phyloP scores from a whole-genome alignment of 2,888 invertebrate species.

The Molorchus minor region DNA sequence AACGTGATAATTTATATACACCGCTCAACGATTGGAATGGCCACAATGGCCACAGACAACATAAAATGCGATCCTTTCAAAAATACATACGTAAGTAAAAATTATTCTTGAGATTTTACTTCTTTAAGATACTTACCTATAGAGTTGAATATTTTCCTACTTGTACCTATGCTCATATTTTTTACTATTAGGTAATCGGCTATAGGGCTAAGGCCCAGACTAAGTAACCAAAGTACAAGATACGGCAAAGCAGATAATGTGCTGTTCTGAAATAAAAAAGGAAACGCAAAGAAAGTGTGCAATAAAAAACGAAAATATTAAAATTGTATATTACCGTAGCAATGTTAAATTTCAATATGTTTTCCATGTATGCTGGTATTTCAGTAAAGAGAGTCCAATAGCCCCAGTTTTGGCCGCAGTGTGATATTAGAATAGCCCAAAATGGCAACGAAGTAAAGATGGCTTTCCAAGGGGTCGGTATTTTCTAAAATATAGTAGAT shows the following conservation, averaged over 20 bases:
- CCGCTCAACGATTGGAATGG: too few relatives aligned
- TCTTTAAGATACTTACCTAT: conserved; percentile 43
- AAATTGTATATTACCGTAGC: conserved; percentile 68
- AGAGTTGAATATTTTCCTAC: conserved; percentile 70
- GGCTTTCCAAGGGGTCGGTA: conserved; percentile 75
- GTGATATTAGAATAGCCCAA: conserved; percentile 76
- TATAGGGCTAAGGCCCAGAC: conserved; percentile 74
- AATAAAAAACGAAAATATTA: not conserved
- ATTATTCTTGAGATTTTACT: too few relatives aligned
- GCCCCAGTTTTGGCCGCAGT: conserved; percentile 81
- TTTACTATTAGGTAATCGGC: conserved; percentile 70
- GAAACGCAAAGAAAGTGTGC: not conserved
- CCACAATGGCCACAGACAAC: too few relatives aligned
- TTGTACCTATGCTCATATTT: conserved; percentile 50
- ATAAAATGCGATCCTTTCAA: too few relatives aligned
- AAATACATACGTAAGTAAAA: too few relatives aligned
- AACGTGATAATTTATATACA: too few relatives aligned
- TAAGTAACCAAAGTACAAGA: conserved; percentile 74
- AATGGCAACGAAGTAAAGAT: conserved; percentile 81
- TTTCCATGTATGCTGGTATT: conserved; percentile 81
- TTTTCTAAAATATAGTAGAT: conserved; percentile 36
- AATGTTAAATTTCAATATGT: conserved; percentile 76
- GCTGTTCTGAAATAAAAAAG: conserved; percentile 67
- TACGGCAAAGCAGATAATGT: conserved; percentile 77
- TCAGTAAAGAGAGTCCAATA: conserved; percentile 86